Percentiles rank a stretch among this genome's conserved stretches.
Conservation (phyloP, 1,140 invertebrate genomes). For the Cephus cinctus region DNA sequence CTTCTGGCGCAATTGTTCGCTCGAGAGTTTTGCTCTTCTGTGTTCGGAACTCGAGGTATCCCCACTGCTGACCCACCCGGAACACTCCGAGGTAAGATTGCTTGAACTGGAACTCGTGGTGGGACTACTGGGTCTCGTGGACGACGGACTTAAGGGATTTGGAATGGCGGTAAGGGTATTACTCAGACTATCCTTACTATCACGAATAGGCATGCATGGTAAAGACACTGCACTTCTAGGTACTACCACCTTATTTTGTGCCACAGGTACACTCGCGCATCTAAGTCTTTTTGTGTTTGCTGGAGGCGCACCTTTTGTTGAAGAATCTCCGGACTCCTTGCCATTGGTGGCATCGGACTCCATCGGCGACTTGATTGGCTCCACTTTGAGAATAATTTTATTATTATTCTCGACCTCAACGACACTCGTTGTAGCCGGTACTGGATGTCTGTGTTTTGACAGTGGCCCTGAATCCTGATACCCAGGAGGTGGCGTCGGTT, state of each 20-base stretch:
- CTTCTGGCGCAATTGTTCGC: constrained; percentile 45
- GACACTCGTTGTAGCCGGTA: constrained; percentile 29
- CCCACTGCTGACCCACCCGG: constrained; percentile 73
- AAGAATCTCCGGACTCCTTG: constrained; percentile 21
- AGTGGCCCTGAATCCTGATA: constrained; percentile 48
- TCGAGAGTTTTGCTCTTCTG: constrained; percentile 52
- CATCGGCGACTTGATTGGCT: constrained; percentile 34
- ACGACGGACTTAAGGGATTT: constrained; percentile 45
- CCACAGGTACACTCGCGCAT: constrained; percentile 51
- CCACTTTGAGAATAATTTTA: constrained; percentile 46
- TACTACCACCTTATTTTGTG: constrained; percentile 47
- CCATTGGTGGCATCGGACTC: constrained; percentile 30
- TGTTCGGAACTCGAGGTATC: constrained; percentile 58
- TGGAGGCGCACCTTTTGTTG: constrained; percentile 17
- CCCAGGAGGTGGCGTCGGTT: constrained; percentile 39
- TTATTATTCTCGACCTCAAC: constrained; percentile 50
- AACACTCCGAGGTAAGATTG: constrained; percentile 70
- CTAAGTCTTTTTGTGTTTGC: constrained; percentile 44
- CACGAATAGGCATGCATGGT: constrained; percentile 52
- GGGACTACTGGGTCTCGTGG: constrained; percentile 46
- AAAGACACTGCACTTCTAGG: constrained; percentile 51
- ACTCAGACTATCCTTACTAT: constrained; percentile 39
- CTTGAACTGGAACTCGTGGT: constrained; percentile 62
- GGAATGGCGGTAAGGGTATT: constrained; percentile 35
- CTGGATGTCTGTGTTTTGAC: constrained; percentile 26